Evolutionary conservation across 2,797 vertebrate genomes (phyloP), one percentile per base, ranked within the genome.

Genomic region (Craterocephalus amniculus): DNA sequence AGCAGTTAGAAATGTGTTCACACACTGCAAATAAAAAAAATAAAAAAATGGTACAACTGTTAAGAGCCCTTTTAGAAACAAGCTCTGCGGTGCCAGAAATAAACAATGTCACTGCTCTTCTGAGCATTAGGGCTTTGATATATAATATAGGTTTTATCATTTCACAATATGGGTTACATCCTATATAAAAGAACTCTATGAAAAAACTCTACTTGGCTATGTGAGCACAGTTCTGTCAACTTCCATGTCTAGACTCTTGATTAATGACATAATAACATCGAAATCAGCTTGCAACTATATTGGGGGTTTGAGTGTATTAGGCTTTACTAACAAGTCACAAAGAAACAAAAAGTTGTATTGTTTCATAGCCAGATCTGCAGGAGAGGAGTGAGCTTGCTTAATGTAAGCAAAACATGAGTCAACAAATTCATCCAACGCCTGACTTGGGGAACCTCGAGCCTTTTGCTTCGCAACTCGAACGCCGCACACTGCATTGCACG

Each of bases 351-450:
- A 92, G 90, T 84, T 62, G 67, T 83, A 77, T 70, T 8, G n/a
- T 75, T 27, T 84, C 80, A 74, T 70, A 84, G 85, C 73, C 75
- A 72, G 63, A 78, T 79, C 75, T 68, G 75, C 70, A 77, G 83
- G 79, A 88, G 81, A 84, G 60, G 74, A 79, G 72, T 14, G 35
- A 10, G 52, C 61, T 75, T 90, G 90, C 91, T 93, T 91, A 92
- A 93, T 89, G 85, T 91, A 91, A 93, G 91, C 90, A 91, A 87
- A 79, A 82, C 55, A 85, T 51, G 48, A 78, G 65, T 67, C 35
- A 57, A 76, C 74, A 58, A 61, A 60, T 71, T 26, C 51, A 58
- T 81, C 45, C 49, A 13, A 65, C 73, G 86, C 82, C 68, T 82
- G 78, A 77, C 69, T 73, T 54, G 12, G 69, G 85, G 78, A 81